phyloP scores from a whole-genome alignment of 2,888 invertebrate genomes.

The Autographa gamma region DNA sequence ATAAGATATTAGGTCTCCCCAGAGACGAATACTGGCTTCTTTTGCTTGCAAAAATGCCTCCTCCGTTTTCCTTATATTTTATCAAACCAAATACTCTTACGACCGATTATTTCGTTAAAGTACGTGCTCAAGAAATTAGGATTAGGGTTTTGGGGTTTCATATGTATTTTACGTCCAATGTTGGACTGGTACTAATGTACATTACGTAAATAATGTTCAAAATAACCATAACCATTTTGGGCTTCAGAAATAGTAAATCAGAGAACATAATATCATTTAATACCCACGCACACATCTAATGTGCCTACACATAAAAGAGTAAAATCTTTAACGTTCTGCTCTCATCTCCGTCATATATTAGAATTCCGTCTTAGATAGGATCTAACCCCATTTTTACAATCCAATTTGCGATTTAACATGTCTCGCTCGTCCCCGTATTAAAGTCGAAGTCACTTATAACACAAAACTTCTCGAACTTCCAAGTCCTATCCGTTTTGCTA shows the following conservation, averaged over 20 bases:
- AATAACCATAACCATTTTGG: neutral
- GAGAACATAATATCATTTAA: neutral
- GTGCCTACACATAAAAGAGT: neutral
- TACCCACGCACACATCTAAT: neutral
- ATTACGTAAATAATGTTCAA: neutral
- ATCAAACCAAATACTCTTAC: conserved; percentile 36
- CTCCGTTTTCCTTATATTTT: conserved; percentile 42
- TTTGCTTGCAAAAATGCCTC: conserved; percentile 11
- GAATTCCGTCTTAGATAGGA: conserved; percentile 22
- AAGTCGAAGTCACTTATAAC: conserved; percentile 34
- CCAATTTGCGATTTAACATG: conserved; percentile 39
- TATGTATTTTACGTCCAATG: neutral
- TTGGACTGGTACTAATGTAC: neutral
- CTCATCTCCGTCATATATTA: conserved; percentile 14
- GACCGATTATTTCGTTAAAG: conserved; percentile 30
- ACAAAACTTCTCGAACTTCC: conserved; percentile 31
- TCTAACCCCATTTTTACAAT: conserved; percentile 22
- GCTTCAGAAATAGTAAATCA: neutral
- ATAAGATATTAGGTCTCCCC: conserved; percentile 40
- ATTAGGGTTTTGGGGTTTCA: neutral
- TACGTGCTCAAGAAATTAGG: conserved; percentile 31
- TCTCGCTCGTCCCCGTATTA: conserved; percentile 22
- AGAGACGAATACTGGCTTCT: conserved; percentile 31
- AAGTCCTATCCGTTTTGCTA: conserved; percentile 23
- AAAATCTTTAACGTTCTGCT: conserved; percentile 8